phyloP scores from a whole-genome alignment of 2,113 vertebrate species.

The Actenoides lindsayi region DNA sequence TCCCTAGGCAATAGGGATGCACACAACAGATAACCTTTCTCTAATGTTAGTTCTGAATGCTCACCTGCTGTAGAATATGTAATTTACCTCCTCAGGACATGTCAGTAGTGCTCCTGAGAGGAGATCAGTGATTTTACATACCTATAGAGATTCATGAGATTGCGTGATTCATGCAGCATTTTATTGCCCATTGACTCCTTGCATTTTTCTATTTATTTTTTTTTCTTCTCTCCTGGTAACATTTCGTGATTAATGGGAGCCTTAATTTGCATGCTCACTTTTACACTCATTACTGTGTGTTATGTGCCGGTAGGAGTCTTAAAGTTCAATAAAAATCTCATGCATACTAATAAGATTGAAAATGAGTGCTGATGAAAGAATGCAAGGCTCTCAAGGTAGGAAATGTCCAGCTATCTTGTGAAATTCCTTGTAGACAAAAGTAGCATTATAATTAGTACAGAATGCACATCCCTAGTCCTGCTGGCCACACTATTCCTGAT shows the following conservation, averaged over 20 bases:
- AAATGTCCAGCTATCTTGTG: conserved; percentile 73
- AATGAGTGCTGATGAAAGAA: conserved; percentile 82
- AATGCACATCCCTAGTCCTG: not conserved
- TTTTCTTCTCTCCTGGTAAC: conserved; percentile 59
- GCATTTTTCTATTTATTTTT: not conserved
- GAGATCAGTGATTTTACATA: conserved; percentile 36
- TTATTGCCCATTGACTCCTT: conserved; percentile 37
- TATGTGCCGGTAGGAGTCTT: conserved; percentile 86
- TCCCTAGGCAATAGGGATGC: not conserved
- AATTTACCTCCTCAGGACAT: conserved; percentile 23
- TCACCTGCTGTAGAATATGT: conserved; percentile 30
- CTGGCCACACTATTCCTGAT: too few relatives aligned
- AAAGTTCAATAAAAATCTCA: conserved; percentile 89
- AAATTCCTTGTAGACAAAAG: conserved; percentile 54
- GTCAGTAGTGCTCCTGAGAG: conserved; percentile 34
- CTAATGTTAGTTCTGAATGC: conserved; percentile 48
- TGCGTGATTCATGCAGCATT: conserved; percentile 36
- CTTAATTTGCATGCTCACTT: conserved; percentile 88
- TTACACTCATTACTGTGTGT: conserved; percentile 83
- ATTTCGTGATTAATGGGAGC: conserved; percentile 85
- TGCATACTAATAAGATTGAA: conserved; percentile 90
- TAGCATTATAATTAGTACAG: conserved; percentile 29
- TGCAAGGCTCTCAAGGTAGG: conserved; percentile 72
- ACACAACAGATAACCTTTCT: conserved; percentile 18
- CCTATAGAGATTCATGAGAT: conserved; percentile 32